Percentiles rank a stretch among this genome's conserved stretches.
Evolutionary conservation across 2,888 invertebrate genomes (phyloP).

Genomic region (Subacronicta megacephala): DNA sequence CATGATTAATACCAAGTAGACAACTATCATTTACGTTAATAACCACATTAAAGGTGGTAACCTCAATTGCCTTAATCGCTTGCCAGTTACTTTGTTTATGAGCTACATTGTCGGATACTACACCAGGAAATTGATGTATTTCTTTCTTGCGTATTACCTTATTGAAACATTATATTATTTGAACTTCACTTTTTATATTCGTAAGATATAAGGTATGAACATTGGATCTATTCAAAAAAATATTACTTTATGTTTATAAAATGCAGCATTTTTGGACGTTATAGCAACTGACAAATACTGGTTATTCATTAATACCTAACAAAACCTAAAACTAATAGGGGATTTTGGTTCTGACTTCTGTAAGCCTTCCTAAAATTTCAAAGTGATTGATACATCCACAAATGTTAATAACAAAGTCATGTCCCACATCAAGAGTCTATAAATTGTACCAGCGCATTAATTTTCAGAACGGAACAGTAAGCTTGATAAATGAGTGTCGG

Average conservation of each 20-base stretch:
- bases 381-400: conserved; percentile 41
- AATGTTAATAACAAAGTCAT: conserved; percentile 42
- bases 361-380: not conserved
- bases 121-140: conserved; percentile 5
- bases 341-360: not conserved
- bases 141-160: not conserved
- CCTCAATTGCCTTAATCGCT: conserved; percentile 29
- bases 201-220: too few relatives aligned
- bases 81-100: conserved; percentile 17
- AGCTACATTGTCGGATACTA: conserved; percentile 13
- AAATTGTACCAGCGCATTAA: conserved; percentile 76
- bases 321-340: not conserved
- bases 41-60: conserved; percentile 32
- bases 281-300: too few relatives aligned
- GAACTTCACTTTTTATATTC: too few relatives aligned
- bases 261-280: too few relatives aligned
- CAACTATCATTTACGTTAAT: conserved; percentile 27
- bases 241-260: too few relatives aligned
- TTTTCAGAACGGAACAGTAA: conserved; percentile 84
- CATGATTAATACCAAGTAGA: conserved; percentile 28
- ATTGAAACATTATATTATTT: too few relatives aligned
- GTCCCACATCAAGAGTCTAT: conserved; percentile 58
- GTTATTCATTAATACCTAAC: too few relatives aligned
- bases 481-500: conserved; percentile 88
- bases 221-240: too few relatives aligned